phyloP scores from a whole-genome alignment of 2,888 invertebrate genomes.

The Tetheella fluctuosa region DNA sequence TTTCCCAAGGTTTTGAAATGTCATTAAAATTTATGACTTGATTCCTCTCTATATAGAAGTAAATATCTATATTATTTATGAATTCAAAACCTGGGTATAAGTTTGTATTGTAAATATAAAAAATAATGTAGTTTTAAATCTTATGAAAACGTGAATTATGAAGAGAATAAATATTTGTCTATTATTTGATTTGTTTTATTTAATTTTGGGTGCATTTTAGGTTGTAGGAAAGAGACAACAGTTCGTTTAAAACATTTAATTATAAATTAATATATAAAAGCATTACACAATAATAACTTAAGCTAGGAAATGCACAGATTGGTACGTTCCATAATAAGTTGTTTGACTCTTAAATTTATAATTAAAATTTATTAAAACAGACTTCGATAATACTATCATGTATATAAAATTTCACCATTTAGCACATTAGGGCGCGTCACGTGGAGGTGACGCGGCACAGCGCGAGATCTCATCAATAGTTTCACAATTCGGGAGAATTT shows the following conservation, averaged over 20 bases:
- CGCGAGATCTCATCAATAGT: slow-evolving; percentile 32
- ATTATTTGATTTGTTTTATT: slow-evolving; percentile 28
- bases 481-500: slow-evolving; percentile 28
- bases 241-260: slow-evolving; percentile 74
- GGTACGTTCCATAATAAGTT: slow-evolving; percentile 70
- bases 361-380: slow-evolving; percentile 54
- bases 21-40: no score
- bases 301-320: slow-evolving; percentile 80
- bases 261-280: slow-evolving; percentile 81
- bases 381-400: slow-evolving; percentile 43
- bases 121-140: slow-evolving; percentile 16
- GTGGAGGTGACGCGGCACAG: slow-evolving; percentile 53
- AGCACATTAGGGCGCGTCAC: slow-evolving; percentile 61
- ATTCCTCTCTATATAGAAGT: no score
- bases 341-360: slow-evolving; percentile 49
- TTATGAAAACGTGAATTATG: slow-evolving; percentile 27
- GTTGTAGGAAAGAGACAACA: slow-evolving; percentile 21
- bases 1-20: background rate
- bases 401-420: slow-evolving; percentile 20
- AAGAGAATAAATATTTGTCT: slow-evolving; percentile 58
- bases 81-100: background rate
- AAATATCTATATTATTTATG: no score
- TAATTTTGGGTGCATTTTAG: no score
- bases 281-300: slow-evolving; percentile 72
- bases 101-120: slow-evolving; percentile 24